phyloP scores from a whole-genome alignment of 1,140 invertebrate species.

The Scaptomyza pallida region DNA sequence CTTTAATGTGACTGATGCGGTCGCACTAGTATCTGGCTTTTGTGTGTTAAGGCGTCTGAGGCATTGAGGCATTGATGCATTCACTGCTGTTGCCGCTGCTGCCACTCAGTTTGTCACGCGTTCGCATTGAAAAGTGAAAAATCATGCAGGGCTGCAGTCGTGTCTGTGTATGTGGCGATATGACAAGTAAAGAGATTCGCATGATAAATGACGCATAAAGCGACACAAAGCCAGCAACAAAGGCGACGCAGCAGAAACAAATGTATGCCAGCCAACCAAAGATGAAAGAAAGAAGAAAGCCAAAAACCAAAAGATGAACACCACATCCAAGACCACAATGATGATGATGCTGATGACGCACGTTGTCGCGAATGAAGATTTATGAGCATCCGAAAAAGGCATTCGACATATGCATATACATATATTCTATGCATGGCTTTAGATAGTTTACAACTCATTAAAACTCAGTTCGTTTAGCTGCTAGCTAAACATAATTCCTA shows the following conservation, averaged over 20 bases:
- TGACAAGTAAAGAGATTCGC: constrained; percentile 66
- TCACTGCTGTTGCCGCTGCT: constrained; percentile 39
- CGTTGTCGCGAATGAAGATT: constrained; percentile 68
- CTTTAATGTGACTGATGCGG: constrained; percentile 31
- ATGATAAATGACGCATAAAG: constrained; percentile 77
- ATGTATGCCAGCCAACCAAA: constrained; percentile 43
- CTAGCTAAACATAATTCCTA: too few relatives aligned
- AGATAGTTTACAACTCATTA: constrained; percentile 59
- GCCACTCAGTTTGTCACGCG: constrained; percentile 53
- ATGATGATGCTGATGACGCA: constrained; percentile 42
- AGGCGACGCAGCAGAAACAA: constrained; percentile 48
- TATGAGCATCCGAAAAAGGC: constrained; percentile 51
- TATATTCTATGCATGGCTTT: constrained; percentile 16
- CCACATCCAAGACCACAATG: constrained; percentile 13
- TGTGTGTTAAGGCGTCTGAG: constrained; percentile 29
- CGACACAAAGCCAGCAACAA: constrained; percentile 64
- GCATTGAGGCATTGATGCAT: constrained; percentile 45
- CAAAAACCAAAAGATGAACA: constrained; percentile 28
- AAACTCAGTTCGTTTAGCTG: constrained; percentile 50
- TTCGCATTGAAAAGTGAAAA: constrained; percentile 65
- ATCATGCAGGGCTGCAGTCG: constrained; percentile 46
- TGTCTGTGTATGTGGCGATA: constrained; percentile 41
- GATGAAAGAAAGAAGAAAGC: constrained; percentile 21
- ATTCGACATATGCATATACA: constrained; percentile 56
- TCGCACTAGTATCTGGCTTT: constrained; percentile 22